Conservation (phyloP, 2,797 vertebrate species). For the Crypturellus tataupa region DNA sequence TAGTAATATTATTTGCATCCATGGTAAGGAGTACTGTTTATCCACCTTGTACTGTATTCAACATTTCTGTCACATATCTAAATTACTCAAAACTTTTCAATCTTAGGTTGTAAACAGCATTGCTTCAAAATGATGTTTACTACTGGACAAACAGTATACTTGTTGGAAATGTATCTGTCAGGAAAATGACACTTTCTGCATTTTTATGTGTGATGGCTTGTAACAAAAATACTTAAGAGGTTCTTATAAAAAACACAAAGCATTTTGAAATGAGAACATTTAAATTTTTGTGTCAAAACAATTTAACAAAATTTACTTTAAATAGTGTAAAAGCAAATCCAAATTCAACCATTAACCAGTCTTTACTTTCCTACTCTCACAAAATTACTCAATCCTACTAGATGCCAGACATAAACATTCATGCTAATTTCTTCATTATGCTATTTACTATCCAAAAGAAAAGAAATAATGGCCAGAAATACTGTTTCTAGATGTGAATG, state of each 20-base stretch:
- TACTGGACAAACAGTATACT: neutral
- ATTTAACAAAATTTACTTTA: conserved; percentile 54
- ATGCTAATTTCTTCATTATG: conserved; percentile 37
- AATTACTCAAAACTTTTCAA: neutral
- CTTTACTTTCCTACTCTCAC: conserved; percentile 2
- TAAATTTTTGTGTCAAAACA: conserved; percentile 31
- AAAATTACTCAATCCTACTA: conserved; percentile 49
- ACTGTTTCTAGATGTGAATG: neutral
- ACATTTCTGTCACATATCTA: neutral
- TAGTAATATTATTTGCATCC: too few relatives aligned
- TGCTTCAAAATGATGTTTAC: neutral
- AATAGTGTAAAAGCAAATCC: conserved; percentile 42
- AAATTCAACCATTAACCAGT: conserved; percentile 58
- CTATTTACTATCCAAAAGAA: conserved; percentile 46
- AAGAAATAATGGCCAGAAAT: conserved; percentile 29
- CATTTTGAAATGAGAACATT: conserved; percentile 23
- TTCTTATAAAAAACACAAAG: neutral
- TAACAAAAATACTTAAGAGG: neutral
- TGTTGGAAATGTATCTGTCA: neutral
- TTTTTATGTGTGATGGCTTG: neutral
- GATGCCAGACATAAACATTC: conserved; percentile 28
- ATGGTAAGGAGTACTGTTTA: neutral
- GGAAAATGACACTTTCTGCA: neutral
- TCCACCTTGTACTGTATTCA: neutral
- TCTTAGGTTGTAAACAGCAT: neutral